phyloP scores from a whole-genome alignment of 1,140 invertebrate species.

The Nasonia vitripennis region DNA sequence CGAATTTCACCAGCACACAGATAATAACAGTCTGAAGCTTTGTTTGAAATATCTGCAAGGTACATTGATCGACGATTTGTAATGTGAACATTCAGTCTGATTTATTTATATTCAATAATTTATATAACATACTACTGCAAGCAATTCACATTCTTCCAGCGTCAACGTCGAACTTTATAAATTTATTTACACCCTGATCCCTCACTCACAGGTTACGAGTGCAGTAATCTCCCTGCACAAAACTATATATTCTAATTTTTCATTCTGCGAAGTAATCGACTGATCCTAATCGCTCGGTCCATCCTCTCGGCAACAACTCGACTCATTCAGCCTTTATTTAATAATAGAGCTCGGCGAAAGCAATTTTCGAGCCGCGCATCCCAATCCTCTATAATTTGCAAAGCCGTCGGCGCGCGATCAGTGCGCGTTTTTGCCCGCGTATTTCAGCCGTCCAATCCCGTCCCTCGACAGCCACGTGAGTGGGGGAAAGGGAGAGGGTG shows the following conservation, averaged over 20 bases:
- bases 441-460: not conserved
- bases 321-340: slow-evolving; percentile 22
- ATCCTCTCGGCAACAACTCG: not conserved
- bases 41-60: no score
- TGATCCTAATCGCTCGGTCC: not conserved
- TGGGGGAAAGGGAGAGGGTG: not conserved
- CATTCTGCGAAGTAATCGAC: not conserved
- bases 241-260: not conserved
- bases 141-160: no score
- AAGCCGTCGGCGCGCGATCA: not conserved
- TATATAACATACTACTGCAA: no score
- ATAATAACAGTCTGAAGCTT: not conserved
- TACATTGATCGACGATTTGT: no score
- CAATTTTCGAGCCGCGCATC: not conserved
- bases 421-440: slow-evolving; percentile 26
- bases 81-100: no score
- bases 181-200: no score
- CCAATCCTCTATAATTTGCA: not conserved
- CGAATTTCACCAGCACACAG: not conserved
- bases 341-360: slow-evolving; percentile 9
- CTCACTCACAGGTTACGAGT: no score
- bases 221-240: no score
- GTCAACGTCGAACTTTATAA: no score
- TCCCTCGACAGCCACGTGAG: not conserved
- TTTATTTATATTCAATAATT: no score